Conservation (phyloP, 1,140 invertebrate species). For the Thalassaphorura encarpata region DNA sequence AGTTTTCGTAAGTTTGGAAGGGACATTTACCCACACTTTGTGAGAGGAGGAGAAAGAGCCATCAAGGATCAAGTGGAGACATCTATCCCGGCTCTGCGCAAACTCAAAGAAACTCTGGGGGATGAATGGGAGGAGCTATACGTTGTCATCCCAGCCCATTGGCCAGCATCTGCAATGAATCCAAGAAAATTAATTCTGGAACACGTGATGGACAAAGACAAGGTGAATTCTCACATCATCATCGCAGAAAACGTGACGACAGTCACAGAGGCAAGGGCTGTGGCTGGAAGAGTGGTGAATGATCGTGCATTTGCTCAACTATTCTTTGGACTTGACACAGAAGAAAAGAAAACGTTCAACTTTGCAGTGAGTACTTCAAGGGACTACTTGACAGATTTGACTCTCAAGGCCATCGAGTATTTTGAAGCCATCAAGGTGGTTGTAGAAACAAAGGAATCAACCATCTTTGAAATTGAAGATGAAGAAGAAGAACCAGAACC, state of each 20-base stretch:
- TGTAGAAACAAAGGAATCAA: too few species aligned
- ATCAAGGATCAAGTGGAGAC: neutral
- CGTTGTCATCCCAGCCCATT: constrained; percentile 7
- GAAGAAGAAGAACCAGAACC: too few species aligned
- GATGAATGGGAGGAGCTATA: constrained; percentile 2
- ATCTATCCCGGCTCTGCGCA: constrained; percentile 3
- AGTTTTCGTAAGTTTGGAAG: too few species aligned
- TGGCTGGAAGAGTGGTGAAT: constrained; percentile 2
- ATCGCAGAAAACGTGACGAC: neutral
- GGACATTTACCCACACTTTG: too few species aligned
- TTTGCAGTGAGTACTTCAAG: too few species aligned
- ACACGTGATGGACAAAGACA: neutral
- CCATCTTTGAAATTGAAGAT: too few species aligned
- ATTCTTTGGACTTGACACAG: too few species aligned
- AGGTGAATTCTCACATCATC: constrained; percentile 1
- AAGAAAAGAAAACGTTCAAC: too few species aligned
- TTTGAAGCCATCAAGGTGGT: too few species aligned
- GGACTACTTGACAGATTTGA: too few species aligned
- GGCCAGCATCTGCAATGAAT: constrained; percentile 6
- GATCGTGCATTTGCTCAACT: constrained; percentile 9
- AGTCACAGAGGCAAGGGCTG: constrained; percentile 4
- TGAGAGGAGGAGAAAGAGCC: too few species aligned
- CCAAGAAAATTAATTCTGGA: neutral
- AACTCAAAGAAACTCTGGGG: constrained; percentile 4
- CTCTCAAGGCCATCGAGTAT: too few species aligned